Evolutionary conservation across 1,140 invertebrate species (phyloP).

Genomic region (Psilanteris sp.): DNA sequence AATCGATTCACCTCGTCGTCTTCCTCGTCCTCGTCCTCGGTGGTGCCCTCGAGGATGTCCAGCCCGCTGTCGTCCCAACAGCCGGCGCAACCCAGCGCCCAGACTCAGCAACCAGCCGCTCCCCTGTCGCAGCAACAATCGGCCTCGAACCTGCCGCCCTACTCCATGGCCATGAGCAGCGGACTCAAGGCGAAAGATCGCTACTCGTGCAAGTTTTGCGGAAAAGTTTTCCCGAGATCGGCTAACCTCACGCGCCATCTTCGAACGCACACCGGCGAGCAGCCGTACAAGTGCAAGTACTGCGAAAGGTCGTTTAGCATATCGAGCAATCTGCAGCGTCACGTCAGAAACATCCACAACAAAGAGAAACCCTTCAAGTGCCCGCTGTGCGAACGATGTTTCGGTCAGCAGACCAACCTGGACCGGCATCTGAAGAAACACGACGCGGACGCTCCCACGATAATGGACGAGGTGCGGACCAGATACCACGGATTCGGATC

Average conservation of each 20-base stretch:
- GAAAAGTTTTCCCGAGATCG: slow-evolving; percentile 97
- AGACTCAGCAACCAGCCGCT: slow-evolving; percentile 42
- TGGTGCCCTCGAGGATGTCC: slow-evolving; percentile 54
- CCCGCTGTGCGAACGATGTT: slow-evolving; percentile 92
- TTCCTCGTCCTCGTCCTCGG: slow-evolving; percentile 65
- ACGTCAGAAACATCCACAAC: slow-evolving; percentile 99
- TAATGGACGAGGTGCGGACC: slow-evolving; percentile 83
- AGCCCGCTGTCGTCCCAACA: slow-evolving; percentile 65
- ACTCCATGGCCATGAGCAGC: slow-evolving; percentile 74
- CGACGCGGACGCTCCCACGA: slow-evolving; percentile 86
- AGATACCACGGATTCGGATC: slow-evolving; percentile 76
- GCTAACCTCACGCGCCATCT: slow-evolving; percentile 98
- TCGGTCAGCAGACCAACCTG: slow-evolving; percentile 95
- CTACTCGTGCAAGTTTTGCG: slow-evolving; percentile 99
- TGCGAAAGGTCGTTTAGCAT: slow-evolving; percentile 99
- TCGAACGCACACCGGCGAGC: slow-evolving; percentile 98
- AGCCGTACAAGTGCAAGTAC: slow-evolving; percentile 98
- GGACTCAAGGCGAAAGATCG: slow-evolving; percentile 89
- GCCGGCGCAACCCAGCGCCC: slow-evolving; percentile 42
- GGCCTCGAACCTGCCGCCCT: slow-evolving; percentile 77
- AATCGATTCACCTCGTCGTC: slow-evolving; percentile 75
- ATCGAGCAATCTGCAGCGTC: slow-evolving; percentile 97
- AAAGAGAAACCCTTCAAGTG: slow-evolving; percentile 95
- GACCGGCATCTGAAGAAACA: slow-evolving; percentile 98
- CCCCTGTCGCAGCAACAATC: slow-evolving; percentile 78